phyloP scores from a whole-genome alignment of 2,113 vertebrate genomes.

The Petroica traversi region DNA sequence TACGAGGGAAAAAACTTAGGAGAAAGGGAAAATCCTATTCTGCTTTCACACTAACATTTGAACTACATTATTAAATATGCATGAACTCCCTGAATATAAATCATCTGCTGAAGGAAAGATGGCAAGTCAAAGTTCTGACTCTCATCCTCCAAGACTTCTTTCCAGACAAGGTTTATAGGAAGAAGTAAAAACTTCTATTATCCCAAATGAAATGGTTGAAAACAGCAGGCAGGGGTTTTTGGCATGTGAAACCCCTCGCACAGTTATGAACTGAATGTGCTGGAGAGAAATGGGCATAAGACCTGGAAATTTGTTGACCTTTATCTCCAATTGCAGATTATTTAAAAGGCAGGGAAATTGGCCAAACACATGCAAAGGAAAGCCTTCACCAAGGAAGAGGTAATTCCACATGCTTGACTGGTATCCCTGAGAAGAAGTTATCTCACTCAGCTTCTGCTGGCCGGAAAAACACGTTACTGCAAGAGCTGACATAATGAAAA shows the following conservation, averaged over 20 bases:
- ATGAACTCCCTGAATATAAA: background rate
- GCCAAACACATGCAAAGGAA: background rate
- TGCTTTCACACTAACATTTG: slow-evolving; percentile 9
- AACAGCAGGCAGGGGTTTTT: background rate
- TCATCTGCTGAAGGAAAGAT: background rate
- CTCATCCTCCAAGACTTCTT: background rate
- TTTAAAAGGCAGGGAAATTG: background rate
- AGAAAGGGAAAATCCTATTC: background rate
- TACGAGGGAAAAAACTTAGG: background rate
- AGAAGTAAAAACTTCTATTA: background rate
- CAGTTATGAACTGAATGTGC: background rate
- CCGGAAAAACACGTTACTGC: background rate
- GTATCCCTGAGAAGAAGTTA: background rate
- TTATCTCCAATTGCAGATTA: background rate
- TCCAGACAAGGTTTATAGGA: background rate
- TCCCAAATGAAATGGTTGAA: background rate
- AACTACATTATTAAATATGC: background rate
- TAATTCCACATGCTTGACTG: background rate
- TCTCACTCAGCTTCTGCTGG: background rate
- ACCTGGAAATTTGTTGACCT: background rate
- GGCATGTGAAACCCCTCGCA: background rate
- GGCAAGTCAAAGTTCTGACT: background rate
- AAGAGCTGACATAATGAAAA: background rate
- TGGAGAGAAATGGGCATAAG: background rate
- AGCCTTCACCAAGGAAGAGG: background rate